Percentiles rank a stretch among this genome's conserved stretches.
Conservation (phyloP, 1,140 invertebrate species). For the Zaprionus davidi region DNA sequence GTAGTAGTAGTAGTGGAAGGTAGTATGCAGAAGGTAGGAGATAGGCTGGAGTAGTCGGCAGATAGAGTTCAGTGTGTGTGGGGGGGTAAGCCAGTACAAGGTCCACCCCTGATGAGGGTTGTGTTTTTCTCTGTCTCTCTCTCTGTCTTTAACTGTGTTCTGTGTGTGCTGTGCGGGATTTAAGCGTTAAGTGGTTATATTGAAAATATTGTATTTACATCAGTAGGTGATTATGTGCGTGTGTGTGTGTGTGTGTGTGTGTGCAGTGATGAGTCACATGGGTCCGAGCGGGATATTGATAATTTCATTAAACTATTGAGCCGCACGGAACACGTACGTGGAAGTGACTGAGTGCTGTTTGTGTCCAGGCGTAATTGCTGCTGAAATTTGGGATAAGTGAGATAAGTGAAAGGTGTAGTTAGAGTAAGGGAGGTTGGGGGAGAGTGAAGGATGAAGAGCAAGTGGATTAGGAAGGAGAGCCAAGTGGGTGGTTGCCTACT, state of each 20-base stretch:
- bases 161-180: constrained; percentile 67
- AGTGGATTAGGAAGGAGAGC: constrained; percentile 32
- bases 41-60: constrained; percentile 4
- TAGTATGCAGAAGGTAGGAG: constrained; percentile 31
- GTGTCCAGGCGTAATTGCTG: constrained; percentile 67
- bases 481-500: neutral
- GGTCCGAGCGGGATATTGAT: constrained; percentile 64
- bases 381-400: constrained; percentile 45
- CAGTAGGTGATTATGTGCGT: constrained; percentile 76
- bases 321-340: constrained; percentile 37
- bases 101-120: constrained; percentile 52
- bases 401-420: constrained; percentile 67
- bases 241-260: constrained; percentile 35
- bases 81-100: constrained; percentile 38
- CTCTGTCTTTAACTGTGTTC: constrained; percentile 26
- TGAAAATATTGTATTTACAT: constrained; percentile 83
- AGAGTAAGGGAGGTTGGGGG: constrained; percentile 18
- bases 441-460: constrained; percentile 8
- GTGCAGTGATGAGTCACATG: constrained; percentile 69
- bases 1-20: constrained; percentile 32
- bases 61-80: constrained; percentile 29
- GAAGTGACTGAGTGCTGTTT: constrained; percentile 46
- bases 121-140: constrained; percentile 3
- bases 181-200: constrained; percentile 83
- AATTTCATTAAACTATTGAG: constrained; percentile 83